phyloP scores from a whole-genome alignment of 1,140 invertebrate species.

The Cepaea nemoralis region DNA sequence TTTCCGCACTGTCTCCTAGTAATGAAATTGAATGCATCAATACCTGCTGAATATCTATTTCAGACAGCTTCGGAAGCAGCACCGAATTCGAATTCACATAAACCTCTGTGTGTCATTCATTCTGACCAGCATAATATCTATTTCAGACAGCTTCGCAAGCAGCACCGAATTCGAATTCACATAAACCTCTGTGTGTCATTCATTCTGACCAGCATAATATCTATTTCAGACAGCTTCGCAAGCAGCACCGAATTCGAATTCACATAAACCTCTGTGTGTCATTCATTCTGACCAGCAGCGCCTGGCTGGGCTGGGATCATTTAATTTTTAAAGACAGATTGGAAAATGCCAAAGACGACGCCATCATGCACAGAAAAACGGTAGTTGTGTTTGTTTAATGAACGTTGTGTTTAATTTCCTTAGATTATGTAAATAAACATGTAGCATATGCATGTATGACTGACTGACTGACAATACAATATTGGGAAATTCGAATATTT shows the following conservation, averaged over 20 bases:
- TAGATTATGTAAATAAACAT: too few species aligned
- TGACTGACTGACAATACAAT: too few species aligned
- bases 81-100: constrained; percentile 74
- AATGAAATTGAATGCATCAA: too few species aligned
- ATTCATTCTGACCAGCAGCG: constrained; percentile 73
- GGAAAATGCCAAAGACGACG: constrained; percentile 46
- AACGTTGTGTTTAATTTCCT: too few species aligned
- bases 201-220: constrained; percentile 69
- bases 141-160: constrained; percentile 52
- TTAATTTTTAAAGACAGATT: constrained; percentile 70
- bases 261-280: constrained; percentile 76
- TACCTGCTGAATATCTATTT: too few species aligned
- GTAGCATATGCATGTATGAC: too few species aligned
- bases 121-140: constrained; percentile 64
- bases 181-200: constrained; percentile 75
- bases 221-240: constrained; percentile 51
- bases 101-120: constrained; percentile 75
- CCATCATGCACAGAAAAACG: constrained; percentile 47
- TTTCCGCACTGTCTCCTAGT: too few species aligned
- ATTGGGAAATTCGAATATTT: too few species aligned
- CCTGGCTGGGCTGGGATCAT: constrained; percentile 71
- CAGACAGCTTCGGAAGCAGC: constrained; percentile 55
- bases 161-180: constrained; percentile 74
- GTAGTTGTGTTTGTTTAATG: neutral
- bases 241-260: constrained; percentile 71